Percentiles rank a stretch among this genome's conserved stretches.
Conservation (phyloP, 2,797 vertebrate genomes). For the Rhabdomys pumilio region DNA sequence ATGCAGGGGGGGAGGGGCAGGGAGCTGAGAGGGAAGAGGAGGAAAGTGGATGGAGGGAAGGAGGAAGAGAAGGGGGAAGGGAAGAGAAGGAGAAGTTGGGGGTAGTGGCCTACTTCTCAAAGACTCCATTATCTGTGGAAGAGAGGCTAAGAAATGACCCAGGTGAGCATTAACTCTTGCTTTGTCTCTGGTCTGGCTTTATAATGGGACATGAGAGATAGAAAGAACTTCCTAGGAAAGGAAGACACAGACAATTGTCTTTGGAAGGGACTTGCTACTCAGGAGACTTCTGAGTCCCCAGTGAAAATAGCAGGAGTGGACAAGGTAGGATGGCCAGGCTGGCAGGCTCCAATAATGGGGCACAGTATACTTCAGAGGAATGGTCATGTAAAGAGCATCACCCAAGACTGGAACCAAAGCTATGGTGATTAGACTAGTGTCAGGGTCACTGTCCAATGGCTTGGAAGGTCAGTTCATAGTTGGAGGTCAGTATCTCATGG, state of each 20-base stretch:
- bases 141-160: not conserved
- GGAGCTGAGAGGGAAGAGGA: no score
- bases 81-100: not conserved
- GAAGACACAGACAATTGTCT: not conserved
- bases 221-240: not conserved
- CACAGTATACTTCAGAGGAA: not conserved
- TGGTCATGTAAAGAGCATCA: not conserved
- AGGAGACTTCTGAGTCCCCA: not conserved
- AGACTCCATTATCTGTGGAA: not conserved
- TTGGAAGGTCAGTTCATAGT: not conserved
- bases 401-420: not conserved
- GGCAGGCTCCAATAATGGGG: not conserved
- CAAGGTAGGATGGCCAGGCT: no score
- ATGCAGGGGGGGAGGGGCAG: no score
- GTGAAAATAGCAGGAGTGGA: not conserved
- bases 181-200: not conserved
- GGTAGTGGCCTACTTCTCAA: not conserved
- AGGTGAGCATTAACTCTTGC: not conserved
- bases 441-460: not conserved
- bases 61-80: no score
- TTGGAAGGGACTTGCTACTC: not conserved
- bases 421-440: not conserved
- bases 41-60: not conserved
- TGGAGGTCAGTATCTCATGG: not conserved
- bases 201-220: not conserved